A percentile compares a stretch with the other conserved stretches of the same genome.
Conservation (phyloP, 2,888 invertebrate genomes). For the Latrodectus hesperus region DNA sequence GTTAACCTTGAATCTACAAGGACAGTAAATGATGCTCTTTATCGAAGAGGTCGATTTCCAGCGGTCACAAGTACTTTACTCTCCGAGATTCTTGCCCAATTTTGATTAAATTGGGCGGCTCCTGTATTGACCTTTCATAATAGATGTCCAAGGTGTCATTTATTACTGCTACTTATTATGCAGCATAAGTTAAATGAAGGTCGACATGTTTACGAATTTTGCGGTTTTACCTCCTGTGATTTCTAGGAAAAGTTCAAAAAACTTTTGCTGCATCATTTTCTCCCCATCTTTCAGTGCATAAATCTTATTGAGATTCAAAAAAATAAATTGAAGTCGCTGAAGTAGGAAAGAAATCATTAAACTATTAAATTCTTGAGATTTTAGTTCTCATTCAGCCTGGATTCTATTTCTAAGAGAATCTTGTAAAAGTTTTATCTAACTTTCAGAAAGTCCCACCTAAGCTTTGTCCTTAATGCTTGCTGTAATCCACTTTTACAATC, state of each 20-base stretch:
- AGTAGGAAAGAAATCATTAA: too few species aligned
- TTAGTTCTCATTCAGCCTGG: too few species aligned
- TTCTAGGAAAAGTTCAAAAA: conserved; percentile 1
- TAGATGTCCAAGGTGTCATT: conserved; percentile 9
- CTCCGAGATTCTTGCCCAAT: conserved; percentile 27
- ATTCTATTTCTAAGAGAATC: too few species aligned
- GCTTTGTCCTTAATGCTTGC: too few species aligned
- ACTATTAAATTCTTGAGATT: too few species aligned
- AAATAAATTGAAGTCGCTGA: too few species aligned
- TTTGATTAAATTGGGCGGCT: conserved; percentile 45
- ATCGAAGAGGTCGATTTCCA: conserved; percentile 41
- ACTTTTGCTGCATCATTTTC: neutral
- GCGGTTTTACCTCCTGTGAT: neutral
- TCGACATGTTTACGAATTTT: conserved; percentile 8
- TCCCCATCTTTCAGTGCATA: neutral
- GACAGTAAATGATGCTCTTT: conserved; percentile 28
- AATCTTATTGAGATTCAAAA: neutral
- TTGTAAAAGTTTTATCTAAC: too few species aligned
- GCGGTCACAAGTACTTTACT: conserved; percentile 60
- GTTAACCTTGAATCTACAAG: conserved; percentile 55
- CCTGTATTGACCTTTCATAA: neutral
- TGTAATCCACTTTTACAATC: too few species aligned
- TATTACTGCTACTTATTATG: conserved; percentile 1
- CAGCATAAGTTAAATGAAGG: conserved; percentile 18
- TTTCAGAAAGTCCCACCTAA: too few species aligned